Base-by-base conservation (phyloP, 2,797 vertebrate genomes). In the Acipenser ruthenus region DNA sequence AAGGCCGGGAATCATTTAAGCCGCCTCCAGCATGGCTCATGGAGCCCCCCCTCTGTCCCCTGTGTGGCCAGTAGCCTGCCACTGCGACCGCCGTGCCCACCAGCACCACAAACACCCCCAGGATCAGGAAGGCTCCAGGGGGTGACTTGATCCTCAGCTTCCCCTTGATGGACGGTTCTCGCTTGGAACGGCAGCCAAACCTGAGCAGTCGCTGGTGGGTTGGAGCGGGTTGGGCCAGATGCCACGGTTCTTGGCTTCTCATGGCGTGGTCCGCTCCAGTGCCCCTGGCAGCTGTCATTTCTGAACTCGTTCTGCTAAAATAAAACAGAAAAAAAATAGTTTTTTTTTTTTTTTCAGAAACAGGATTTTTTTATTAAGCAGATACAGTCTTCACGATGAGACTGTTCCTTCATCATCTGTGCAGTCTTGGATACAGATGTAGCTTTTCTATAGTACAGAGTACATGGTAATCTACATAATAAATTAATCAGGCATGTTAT, bases 11-110 rank as follows among this genome's bases (percentile, higher is more conserved):
- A 11, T 78, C 74, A 1, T 76, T 65, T 23, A 77, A 52, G 12
- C 76, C 74, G 0, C 62, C 0, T 0, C 78, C 10, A 0, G 76
- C 47, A 58, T 60, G 64, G 60, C 66, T 72, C 72, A 60, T 10
- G 12, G 0, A 77, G 73, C 68, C 74, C 0, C 75, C 67, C 6
- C 73, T 71, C 0, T 82, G 82, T 1, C 79, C 66, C 49, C 86
- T 82, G 75, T 95, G 91, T 2, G 95, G 93, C 96, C 96, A 97
- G 82, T 98, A 98, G n/a, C 95, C 95, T 0, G 92, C 93, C 73
- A 97, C 93, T 0, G 95, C 96, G 4, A 97, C 86, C 7, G 87
- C 92, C 11, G 93, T 93, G 74, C 96, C 96, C 67, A 94, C 90
- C 61, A 93, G 75, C 6, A 99, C 95, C 60, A 99, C 92, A 0